A percentile compares a stretch with the other conserved stretches of the same genome.
phyloP scores from a whole-genome alignment of 1,140 invertebrate genomes.

The Samia ricini region DNA sequence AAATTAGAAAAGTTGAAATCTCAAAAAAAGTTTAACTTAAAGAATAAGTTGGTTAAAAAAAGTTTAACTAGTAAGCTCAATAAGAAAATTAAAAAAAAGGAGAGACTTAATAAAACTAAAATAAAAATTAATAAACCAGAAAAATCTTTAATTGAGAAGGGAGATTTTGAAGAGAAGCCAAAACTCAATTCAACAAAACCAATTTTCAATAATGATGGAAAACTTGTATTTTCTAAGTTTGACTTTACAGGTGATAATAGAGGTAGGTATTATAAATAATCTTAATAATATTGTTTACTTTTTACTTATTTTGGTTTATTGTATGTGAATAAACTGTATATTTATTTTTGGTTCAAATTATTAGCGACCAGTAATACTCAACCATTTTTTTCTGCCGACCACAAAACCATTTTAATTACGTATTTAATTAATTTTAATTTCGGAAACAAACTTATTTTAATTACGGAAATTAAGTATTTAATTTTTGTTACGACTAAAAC shows the following conservation, averaged over 20 bases:
- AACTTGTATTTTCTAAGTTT: conserved; percentile 91
- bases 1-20: conserved; percentile 66
- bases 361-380: no score
- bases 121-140: conserved; percentile 31
- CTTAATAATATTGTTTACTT: not conserved
- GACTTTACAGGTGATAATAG: conserved; percentile 81
- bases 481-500: no score
- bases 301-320: not conserved
- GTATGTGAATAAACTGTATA: no score
- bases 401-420: no score
- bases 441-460: no score
- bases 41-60: conserved; percentile 65
- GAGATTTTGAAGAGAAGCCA: conserved; percentile 30
- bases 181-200: conserved; percentile 77
- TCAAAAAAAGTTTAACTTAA: conserved; percentile 60
- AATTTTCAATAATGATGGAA: conserved; percentile 86
- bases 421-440: no score
- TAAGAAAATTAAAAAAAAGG: conserved; percentile 64
- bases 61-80: conserved; percentile 65
- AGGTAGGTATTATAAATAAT: conserved; percentile 31
- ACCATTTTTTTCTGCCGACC: no score
- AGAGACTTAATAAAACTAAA: conserved; percentile 52
- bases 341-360: no score
- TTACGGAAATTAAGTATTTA: no score
- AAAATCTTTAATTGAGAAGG: conserved; percentile 16